Evolutionary conservation across 2,888 invertebrate genomes (phyloP).

Genomic region (Apomyelois bistriatella): DNA sequence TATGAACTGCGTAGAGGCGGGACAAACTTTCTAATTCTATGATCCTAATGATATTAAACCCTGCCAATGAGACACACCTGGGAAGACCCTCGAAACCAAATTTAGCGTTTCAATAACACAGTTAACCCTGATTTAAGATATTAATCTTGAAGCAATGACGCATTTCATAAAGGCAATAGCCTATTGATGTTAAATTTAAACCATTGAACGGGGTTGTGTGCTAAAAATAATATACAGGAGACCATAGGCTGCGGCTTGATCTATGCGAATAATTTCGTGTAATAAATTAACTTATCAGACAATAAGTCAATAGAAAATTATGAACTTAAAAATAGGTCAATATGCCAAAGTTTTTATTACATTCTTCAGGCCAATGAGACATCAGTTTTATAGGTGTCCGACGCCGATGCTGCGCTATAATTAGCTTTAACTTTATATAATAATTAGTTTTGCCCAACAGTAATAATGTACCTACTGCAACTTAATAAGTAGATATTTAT

Average conservation of each 20-base stretch:
- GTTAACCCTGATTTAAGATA: conserved; percentile 10
- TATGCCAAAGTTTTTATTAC: too few relatives aligned
- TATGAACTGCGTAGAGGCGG: too few relatives aligned
- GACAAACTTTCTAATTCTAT: too few relatives aligned
- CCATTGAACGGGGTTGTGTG: conserved; percentile 8
- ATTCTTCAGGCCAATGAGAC: too few relatives aligned
- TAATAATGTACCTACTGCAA: too few relatives aligned
- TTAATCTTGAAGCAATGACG: conserved; percentile 10
- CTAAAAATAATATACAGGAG: conserved; percentile 9
- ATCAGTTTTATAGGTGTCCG: too few relatives aligned
- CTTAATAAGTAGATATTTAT: too few relatives aligned
- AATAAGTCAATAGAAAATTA: too few relatives aligned
- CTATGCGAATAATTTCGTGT: neutral
- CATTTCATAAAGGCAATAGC: conserved; percentile 12
- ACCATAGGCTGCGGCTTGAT: neutral
- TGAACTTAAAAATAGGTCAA: too few relatives aligned
- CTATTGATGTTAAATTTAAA: conserved; percentile 12
- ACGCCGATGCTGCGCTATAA: too few relatives aligned
- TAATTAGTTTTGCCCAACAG: too few relatives aligned
- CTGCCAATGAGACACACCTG: neutral
- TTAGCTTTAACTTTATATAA: too few relatives aligned
- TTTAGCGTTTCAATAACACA: neutral
- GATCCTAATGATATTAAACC: neutral
- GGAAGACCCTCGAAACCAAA: neutral
- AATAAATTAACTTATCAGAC: neutral